Evolutionary conservation across 2,797 vertebrate genomes (phyloP).

Genomic region (Novumbra hubbsi): DNA sequence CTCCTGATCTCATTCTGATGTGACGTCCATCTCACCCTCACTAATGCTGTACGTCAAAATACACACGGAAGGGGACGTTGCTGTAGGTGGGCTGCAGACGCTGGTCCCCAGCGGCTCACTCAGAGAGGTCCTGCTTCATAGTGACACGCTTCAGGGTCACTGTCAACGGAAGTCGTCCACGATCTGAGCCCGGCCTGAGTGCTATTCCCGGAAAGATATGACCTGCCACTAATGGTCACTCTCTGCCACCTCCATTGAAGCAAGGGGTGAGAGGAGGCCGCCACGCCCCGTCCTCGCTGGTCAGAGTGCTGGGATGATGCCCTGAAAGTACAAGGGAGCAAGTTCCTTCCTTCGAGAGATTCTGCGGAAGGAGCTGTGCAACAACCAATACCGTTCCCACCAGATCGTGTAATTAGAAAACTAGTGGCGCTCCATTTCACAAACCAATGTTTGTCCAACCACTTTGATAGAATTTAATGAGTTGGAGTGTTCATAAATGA

Average conservation of each 20-base stretch:
- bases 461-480: neutral
- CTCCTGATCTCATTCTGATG: conserved; percentile 34
- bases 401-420: neutral
- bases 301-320: neutral
- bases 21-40: conserved; percentile 47
- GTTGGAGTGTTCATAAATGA: neutral
- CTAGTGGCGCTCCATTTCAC: neutral
- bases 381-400: neutral
- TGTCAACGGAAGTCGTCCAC: conserved; percentile 43
- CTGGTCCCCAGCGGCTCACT: conserved; percentile 48
- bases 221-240: conserved; percentile 51
- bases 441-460: neutral
- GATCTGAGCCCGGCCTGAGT: conserved; percentile 37
- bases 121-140: conserved; percentile 50
- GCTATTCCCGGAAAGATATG: conserved; percentile 18
- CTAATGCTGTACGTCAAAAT: conserved; percentile 59
- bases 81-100: conserved; percentile 43
- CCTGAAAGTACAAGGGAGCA: neutral
- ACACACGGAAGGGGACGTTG: conserved; percentile 27
- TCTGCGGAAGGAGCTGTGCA: neutral
- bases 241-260: conserved; percentile 24
- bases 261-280: neutral
- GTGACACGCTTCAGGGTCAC: conserved; percentile 60
- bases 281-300: neutral
- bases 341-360: neutral